A percentile compares a stretch with the other conserved stretches of the same genome.
Conservation (phyloP, 2,797 vertebrate species). For the Lycodopsis pacificus region DNA sequence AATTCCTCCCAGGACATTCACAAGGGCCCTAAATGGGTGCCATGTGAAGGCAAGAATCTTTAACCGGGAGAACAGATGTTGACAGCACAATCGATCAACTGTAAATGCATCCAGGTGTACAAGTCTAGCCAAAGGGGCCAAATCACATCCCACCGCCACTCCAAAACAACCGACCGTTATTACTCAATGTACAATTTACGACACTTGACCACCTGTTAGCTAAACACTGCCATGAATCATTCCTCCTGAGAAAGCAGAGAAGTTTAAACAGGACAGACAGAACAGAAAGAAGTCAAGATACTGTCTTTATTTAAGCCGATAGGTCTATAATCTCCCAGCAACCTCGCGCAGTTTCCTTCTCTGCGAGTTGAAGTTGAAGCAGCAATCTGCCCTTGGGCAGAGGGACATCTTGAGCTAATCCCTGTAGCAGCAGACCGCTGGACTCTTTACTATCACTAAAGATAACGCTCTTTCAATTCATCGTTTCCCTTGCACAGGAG, state of each 20-base stretch:
- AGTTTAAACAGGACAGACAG: conserved; percentile 20
- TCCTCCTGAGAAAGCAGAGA: conserved; percentile 27
- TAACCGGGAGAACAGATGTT: conserved; percentile 20
- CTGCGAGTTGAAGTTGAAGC: conserved; percentile 16
- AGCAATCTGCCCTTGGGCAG: conserved; percentile 38
- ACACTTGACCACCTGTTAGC: conserved; percentile 44
- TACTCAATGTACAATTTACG: conserved; percentile 21
- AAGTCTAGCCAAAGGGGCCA: conserved; percentile 4
- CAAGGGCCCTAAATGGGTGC: not conserved
- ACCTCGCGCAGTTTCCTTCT: conserved; percentile 41
- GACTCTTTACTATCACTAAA: not conserved
- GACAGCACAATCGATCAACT: conserved; percentile 27
- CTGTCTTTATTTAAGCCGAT: conserved; percentile 59
- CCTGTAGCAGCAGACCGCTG: not conserved
- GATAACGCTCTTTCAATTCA: not conserved
- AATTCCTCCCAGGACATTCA: not conserved
- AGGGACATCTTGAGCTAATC: conserved; percentile 31
- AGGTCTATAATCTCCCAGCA: conserved; percentile 53
- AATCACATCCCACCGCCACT: conserved; percentile 1
- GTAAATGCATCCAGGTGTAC: conserved; percentile 28
- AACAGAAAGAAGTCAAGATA: conserved; percentile 43
- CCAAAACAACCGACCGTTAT: conserved; percentile 15
- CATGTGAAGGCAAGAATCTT: not conserved
- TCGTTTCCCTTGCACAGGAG: not conserved
- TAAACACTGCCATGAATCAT: conserved; percentile 27